Conservation (phyloP, 1,140 invertebrate species). For the Cydia splendana region DNA sequence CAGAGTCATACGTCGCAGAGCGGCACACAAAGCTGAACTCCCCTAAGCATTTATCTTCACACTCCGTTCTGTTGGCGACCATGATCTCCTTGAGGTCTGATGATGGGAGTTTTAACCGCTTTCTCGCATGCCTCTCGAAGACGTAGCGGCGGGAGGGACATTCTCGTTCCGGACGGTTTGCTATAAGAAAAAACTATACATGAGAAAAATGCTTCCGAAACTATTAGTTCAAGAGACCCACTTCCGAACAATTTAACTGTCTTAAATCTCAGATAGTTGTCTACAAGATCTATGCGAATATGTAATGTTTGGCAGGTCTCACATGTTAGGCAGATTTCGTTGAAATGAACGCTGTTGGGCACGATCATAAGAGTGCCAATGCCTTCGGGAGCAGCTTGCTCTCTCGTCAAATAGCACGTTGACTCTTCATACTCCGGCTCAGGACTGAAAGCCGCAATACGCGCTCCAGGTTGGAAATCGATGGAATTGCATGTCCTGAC, state of each 20-base stretch:
- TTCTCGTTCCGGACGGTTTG: slow-evolving; percentile 90
- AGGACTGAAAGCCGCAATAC: slow-evolving; percentile 89
- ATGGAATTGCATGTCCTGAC: slow-evolving; percentile 91
- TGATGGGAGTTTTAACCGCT: slow-evolving; percentile 88
- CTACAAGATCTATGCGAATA: too few species aligned
- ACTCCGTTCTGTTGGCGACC: slow-evolving; percentile 91
- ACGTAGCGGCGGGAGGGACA: slow-evolving; percentile 93
- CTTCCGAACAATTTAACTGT: too few species aligned
- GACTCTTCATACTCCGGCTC: slow-evolving; percentile 94
- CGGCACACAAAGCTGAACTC: slow-evolving; percentile 94
- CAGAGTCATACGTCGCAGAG: slow-evolving; percentile 90
- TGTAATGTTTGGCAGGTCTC: slow-evolving; percentile 62
- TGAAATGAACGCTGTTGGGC: slow-evolving; percentile 92
- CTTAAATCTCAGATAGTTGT: too few species aligned
- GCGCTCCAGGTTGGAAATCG: slow-evolving; percentile 93
- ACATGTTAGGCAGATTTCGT: slow-evolving; percentile 94
- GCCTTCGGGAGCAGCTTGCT: slow-evolving; percentile 91
- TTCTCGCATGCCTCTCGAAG: slow-evolving; percentile 91
- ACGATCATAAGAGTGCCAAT: slow-evolving; percentile 91
- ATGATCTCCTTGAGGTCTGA: slow-evolving; percentile 90
- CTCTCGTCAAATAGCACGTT: slow-evolving; percentile 91
- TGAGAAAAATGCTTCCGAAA: not conserved
- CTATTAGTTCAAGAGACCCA: not conserved
- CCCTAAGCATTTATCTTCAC: slow-evolving; percentile 93
- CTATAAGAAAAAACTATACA: slow-evolving; percentile 73